Base-by-base conservation (phyloP, 2,797 vertebrate genomes). In the Cercopithecus neglectus region DNA sequence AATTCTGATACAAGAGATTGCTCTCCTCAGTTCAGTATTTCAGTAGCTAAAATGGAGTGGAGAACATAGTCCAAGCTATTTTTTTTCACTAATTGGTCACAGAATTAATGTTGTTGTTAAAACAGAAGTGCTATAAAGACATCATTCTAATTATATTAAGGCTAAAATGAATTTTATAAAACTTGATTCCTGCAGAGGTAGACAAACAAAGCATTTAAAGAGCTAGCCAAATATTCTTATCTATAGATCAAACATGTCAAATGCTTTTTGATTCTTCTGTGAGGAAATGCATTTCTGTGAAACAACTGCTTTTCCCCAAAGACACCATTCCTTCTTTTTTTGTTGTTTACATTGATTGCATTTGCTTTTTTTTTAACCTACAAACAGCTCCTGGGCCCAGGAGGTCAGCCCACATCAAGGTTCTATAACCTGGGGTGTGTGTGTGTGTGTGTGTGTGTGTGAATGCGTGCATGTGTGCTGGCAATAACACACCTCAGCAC, bases 31-130 rank as follows among this genome's bases (percentile, higher is more conserved):
- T 75, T 91, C 74, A 81, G 26, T 88, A 94, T 76, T 91, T 78
- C 89, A 84, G 1, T 39, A 67, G 76, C 33, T 84, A 81, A 94
- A 92, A 26, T 11, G 39, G 39, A 88, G 50, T 44, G 10, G 24
- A 61, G 44, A 81, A 81, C 39, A 28, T n/a, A 13, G 67, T 55
- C 28, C 50, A 64, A 44, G 50, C 30, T 91, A 67, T 33, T 90
- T 8, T 64, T 64, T 91, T 94, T 67, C 64, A 85, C 44, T 93
- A 93, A 91, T 57, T 78, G 72, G 44, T 76, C 84, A 90, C 33
- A 81, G 59, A 87, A 44, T 95, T 89, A 53, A 64, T 95, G 83
- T 92, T 94, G 30, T 92, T 79, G 36, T 57, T 89, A 91, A 44
- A 76, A 89, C 53, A 80, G 10, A 30, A 75, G 61, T 14, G 67